These are phyloP conservation scores for Charadrius vociferus DNA, from an alignment of 2,113 vertebrate species.

Conservation along the genomic window DNA sequence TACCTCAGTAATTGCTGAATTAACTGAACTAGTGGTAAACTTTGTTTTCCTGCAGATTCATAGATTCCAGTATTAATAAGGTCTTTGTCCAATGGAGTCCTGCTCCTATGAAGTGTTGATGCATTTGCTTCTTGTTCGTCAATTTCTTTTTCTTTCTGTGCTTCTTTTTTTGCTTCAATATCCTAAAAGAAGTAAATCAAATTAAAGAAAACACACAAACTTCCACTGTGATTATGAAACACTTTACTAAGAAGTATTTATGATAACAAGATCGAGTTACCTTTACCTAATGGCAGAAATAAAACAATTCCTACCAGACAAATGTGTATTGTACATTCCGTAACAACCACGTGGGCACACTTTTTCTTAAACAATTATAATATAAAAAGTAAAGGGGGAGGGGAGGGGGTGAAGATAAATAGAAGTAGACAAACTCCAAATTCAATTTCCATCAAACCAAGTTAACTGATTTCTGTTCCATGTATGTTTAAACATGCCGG, in stretches of 20 bases:
- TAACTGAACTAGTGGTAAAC: conserved; percentile 93
- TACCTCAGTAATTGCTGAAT: conserved; percentile 96
- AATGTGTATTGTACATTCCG: accelerated
- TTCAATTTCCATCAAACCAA: background rate
- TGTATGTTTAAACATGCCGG: background rate
- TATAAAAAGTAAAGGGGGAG: background rate
- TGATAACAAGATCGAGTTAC: background rate
- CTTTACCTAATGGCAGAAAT: background rate
- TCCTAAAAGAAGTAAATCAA: conserved; percentile 78
- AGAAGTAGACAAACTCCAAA: background rate
- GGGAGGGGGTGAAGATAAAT: background rate
- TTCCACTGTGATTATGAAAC: background rate
- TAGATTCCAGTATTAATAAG: conserved; percentile 98
- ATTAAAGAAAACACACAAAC: background rate
- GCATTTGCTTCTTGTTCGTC: conserved; percentile 97
- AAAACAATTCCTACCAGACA: background rate
- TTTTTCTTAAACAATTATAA: background rate
- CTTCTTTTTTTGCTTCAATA: conserved; percentile 98
- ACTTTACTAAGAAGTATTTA: background rate
- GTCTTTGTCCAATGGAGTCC: conserved; percentile 94
- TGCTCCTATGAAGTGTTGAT: conserved; percentile 90
- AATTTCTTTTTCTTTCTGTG: conserved; percentile 98
- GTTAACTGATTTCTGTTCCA: background rate
- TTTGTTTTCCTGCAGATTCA: conserved; percentile 93
- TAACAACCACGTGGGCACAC: accelerated